A percentile compares a stretch with the other conserved stretches of the same genome.
Conservation (phyloP, 2,888 invertebrate genomes). For the Rotaria socialis region DNA sequence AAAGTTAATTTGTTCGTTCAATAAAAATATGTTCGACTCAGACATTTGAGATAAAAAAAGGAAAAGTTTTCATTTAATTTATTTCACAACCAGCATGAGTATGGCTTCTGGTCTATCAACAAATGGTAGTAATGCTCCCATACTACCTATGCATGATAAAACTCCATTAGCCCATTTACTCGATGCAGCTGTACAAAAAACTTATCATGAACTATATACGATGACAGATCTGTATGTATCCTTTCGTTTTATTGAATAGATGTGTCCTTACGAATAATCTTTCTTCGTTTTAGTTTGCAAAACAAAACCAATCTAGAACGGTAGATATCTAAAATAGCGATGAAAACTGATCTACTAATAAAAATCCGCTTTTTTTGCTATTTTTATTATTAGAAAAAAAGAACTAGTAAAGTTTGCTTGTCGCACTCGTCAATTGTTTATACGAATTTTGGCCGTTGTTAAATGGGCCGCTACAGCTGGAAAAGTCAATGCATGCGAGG, state of each 20-base stretch:
- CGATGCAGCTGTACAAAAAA: constrained; percentile 92
- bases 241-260: not conserved
- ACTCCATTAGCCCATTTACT: constrained; percentile 76
- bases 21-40: not conserved
- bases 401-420: constrained; percentile 42
- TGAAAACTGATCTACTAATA: too few species aligned
- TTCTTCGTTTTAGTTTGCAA: not conserved
- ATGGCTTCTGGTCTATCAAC: not conserved
- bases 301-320: constrained; percentile 30
- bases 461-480: constrained; percentile 43
- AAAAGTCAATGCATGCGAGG: constrained; percentile 39
- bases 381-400: constrained; percentile 34
- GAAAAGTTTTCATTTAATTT: not conserved
- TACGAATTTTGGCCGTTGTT: constrained; percentile 41
- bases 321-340: not conserved
- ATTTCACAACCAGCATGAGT: not conserved
- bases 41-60: not conserved
- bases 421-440: constrained; percentile 43
- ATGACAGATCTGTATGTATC: constrained; percentile 81
- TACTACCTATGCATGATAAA: constrained; percentile 3
- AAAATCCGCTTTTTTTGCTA: not conserved
- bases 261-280: too few species aligned
- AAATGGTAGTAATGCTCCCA: not conserved
- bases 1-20: not conserved
- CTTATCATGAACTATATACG: constrained; percentile 92